Percentiles rank a stretch among this genome's conserved stretches.
phyloP scores from a whole-genome alignment of 2,888 invertebrate species.

The Archips xylosteana region DNA sequence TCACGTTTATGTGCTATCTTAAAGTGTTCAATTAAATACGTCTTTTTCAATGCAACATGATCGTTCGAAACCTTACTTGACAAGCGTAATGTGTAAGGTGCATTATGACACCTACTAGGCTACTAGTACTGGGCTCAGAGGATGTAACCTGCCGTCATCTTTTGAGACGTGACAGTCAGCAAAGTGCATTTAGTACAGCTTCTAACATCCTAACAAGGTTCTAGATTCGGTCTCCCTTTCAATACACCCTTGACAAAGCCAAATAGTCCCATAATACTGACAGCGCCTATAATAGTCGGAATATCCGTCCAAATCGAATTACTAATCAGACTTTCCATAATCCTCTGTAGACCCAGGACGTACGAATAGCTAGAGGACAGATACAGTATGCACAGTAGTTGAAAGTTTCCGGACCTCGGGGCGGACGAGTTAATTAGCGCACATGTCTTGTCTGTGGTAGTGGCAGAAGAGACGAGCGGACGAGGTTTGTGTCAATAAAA shows the following conservation, averaged over 20 bases:
- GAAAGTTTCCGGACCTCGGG: constrained; percentile 57
- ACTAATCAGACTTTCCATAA: constrained; percentile 22
- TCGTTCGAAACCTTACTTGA: too few species aligned
- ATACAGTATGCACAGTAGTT: constrained; percentile 47
- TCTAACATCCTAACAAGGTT: background rate
- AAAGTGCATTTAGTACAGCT: background rate
- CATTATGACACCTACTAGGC: too few species aligned
- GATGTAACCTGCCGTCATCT: too few species aligned
- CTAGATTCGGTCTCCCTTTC: background rate
- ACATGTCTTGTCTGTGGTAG: constrained; percentile 29
- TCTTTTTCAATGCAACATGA: too few species aligned
- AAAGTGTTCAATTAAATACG: too few species aligned
- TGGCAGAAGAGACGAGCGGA: constrained; percentile 21
- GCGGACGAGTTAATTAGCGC: constrained; percentile 57
- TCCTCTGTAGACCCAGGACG: constrained; percentile 7
- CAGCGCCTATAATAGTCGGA: background rate
- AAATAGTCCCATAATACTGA: background rate
- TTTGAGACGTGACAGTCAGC: too few species aligned
- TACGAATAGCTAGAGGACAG: constrained; percentile 20
- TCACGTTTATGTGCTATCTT: too few species aligned
- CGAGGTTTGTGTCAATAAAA: background rate
- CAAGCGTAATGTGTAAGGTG: too few species aligned
- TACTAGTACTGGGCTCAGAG: too few species aligned
- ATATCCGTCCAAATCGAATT: constrained; percentile 7
- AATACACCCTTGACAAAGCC: background rate